A percentile compares a stretch with the other conserved stretches of the same genome.
Conservation (phyloP, 2,888 invertebrate species). For the Catocala nupta region DNA sequence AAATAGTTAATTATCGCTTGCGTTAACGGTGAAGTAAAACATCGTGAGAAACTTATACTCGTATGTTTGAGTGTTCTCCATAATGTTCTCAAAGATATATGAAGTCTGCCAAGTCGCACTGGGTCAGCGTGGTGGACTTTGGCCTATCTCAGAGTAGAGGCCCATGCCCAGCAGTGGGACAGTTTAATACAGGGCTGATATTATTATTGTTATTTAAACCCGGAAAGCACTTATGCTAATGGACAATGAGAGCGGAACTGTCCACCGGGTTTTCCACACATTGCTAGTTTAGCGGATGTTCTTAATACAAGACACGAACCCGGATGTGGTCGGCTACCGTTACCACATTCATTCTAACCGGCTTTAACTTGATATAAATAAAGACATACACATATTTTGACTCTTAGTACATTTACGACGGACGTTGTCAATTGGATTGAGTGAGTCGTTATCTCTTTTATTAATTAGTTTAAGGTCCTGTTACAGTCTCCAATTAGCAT, state of each 20-base stretch:
- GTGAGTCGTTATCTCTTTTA: conserved; percentile 32
- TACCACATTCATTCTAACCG: conserved; percentile 55
- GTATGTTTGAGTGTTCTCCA: no score
- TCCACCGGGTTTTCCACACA: conserved; percentile 30
- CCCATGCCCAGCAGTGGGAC: no score
- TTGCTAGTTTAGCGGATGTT: conserved; percentile 55
- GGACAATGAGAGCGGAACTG: conserved; percentile 19
- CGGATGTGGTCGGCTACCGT: conserved; percentile 69
- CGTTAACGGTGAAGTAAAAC: no score
- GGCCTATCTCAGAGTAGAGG: no score
- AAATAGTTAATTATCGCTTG: no score
- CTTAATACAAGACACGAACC: conserved; percentile 65
- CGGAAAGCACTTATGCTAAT: conserved; percentile 8
- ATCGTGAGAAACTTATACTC: no score
- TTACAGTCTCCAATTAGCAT: no score
- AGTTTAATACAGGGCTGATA: no score
- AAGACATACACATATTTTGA: conserved; percentile 41
- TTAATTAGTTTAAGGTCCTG: neutral
- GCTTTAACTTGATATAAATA: conserved; percentile 61
- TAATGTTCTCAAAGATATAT: no score
- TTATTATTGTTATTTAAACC: neutral
- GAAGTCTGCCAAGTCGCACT: no score
- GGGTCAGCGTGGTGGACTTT: no score
- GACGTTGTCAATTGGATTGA: conserved; percentile 31
- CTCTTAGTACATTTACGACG: conserved; percentile 31